These are phyloP conservation scores for Meta bourneti DNA, from an alignment of 2,888 invertebrate species.

Conservation along the genomic window DNA sequence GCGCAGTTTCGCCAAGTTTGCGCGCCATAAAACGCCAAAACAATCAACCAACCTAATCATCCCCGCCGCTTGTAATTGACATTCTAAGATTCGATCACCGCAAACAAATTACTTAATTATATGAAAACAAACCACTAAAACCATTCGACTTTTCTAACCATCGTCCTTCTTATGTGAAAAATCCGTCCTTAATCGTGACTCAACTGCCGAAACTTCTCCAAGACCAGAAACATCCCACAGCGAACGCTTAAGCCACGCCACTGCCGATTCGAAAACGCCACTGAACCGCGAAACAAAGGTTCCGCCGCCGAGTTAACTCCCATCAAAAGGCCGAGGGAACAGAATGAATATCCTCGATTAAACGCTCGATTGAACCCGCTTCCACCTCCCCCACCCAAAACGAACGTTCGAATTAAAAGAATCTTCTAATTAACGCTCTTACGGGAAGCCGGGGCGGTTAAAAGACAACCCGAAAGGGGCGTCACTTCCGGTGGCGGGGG, in stretches of 20 bases:
- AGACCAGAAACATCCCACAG: no score
- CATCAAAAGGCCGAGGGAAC: conserved; percentile 51
- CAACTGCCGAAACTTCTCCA: no score
- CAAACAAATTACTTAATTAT: no score
- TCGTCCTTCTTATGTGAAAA: no score
- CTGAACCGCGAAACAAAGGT: conserved; percentile 65
- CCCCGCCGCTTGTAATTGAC: no score
- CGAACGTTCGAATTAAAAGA: neutral
- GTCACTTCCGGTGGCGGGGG: neutral
- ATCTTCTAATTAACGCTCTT: neutral
- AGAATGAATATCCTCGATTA: conserved; percentile 65
- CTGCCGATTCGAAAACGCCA: neutral
- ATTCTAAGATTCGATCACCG: no score
- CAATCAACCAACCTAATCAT: no score
- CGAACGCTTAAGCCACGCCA: neutral
- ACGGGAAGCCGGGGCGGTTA: neutral
- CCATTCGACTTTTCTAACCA: no score
- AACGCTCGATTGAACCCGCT: conserved; percentile 64
- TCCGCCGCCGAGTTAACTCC: neutral
- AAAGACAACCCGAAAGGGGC: neutral
- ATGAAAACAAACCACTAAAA: no score
- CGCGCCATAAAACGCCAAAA: no score
- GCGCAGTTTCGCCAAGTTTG: no score
- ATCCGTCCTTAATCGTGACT: no score
- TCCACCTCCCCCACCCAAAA: neutral